Evolutionary conservation across 2,797 vertebrate genomes (phyloP).

Genomic region (Silurus lanzhouensis): DNA sequence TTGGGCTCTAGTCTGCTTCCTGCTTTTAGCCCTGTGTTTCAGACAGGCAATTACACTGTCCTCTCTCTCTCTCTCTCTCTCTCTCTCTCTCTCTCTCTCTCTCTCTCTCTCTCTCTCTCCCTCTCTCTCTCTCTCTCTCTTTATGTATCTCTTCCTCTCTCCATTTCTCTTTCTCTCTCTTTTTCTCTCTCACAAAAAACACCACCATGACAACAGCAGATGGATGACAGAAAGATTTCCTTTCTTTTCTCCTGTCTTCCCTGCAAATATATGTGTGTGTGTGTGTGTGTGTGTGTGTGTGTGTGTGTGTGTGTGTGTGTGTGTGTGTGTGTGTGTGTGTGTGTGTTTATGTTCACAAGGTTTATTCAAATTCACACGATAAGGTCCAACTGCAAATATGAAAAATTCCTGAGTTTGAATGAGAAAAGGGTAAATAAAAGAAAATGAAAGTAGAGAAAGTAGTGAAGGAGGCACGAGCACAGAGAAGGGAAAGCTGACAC

Average conservation of each 20-base stretch:
- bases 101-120: conserved; percentile 34
- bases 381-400: not conserved
- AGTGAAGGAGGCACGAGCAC: not conserved
- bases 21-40: conserved; percentile 57
- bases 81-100: conserved; percentile 18
- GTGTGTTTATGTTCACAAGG: not conserved
- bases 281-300: conserved; percentile 22
- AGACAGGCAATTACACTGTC: conserved; percentile 66
- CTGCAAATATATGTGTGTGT: not conserved
- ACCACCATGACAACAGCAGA: conserved; percentile 36
- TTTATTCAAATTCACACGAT: not conserved
- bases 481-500: not conserved
- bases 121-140: not conserved
- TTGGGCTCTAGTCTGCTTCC: conserved; percentile 48
- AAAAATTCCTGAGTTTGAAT: not conserved
- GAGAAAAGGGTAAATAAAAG: not conserved
- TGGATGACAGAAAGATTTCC: conserved; percentile 33
- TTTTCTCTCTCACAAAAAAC: not conserved
- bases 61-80: conserved; percentile 28
- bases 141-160: not conserved
- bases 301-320: not conserved
- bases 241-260: conserved; percentile 25
- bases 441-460: not conserved
- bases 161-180: not conserved
- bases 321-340: not conserved